Conservation (phyloP, 2,797 vertebrate genomes). For the Australoheros facetus region DNA sequence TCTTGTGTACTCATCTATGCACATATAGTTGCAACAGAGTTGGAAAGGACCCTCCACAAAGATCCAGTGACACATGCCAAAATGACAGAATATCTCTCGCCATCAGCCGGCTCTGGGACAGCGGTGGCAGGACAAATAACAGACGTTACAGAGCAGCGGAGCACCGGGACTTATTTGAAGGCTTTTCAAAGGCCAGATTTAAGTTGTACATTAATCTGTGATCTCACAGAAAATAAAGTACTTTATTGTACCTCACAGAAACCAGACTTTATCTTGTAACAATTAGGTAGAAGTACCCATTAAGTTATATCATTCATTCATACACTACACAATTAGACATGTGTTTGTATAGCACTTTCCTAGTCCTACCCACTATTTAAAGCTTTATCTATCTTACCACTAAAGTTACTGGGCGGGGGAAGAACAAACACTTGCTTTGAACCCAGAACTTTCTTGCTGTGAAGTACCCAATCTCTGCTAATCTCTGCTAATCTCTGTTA, state of each 20-base stretch:
- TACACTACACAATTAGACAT: too few relatives aligned
- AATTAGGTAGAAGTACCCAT: too few relatives aligned
- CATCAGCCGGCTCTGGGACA: constrained; percentile 28
- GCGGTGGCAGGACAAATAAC: constrained; percentile 19
- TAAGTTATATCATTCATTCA: too few relatives aligned
- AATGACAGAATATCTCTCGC: constrained; percentile 55
- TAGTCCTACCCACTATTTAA: too few relatives aligned
- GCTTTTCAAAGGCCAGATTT: neutral
- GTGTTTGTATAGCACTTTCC: too few relatives aligned
- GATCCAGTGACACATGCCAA: constrained; percentile 65
- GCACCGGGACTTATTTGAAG: neutral
- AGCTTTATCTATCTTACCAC: too few relatives aligned
- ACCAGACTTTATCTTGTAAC: too few relatives aligned
- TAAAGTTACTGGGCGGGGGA: too few relatives aligned
- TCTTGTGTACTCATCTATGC: neutral
- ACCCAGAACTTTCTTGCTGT: too few relatives aligned
- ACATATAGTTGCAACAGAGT: constrained; percentile 1
- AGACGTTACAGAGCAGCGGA: constrained; percentile 13
- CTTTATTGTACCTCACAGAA: neutral
- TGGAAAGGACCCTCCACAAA: constrained; percentile 51
- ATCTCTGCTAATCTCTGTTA: too few relatives aligned
- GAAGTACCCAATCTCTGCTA: too few relatives aligned
- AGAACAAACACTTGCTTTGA: too few relatives aligned
- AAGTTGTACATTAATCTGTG: neutral
- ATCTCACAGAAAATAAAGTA: neutral